Percentiles rank a stretch among this genome's conserved stretches.
Conservation (phyloP, 2,113 vertebrate species). For the Spheniscus mendiculus region DNA sequence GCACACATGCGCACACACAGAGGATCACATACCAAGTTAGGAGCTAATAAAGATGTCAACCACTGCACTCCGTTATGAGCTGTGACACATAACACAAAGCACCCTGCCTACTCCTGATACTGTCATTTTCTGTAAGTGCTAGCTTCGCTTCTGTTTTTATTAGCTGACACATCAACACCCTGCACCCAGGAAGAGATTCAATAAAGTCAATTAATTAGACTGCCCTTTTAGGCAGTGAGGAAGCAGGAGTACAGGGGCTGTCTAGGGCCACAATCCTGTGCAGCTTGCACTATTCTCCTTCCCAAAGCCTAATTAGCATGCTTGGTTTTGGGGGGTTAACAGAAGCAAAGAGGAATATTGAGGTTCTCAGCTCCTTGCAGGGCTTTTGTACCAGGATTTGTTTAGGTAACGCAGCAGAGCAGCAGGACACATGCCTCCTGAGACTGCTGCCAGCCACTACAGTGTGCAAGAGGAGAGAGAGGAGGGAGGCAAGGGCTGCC, state of each 20-base stretch:
- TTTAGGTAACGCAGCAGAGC: conserved; percentile 6
- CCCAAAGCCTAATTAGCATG: conserved; percentile 18
- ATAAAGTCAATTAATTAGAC: conserved; percentile 62
- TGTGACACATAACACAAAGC: conserved; percentile 32
- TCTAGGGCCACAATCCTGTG: not conserved
- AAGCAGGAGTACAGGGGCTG: not conserved
- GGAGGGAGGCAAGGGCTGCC: not conserved
- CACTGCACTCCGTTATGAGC: conserved; percentile 20
- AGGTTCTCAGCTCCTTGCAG: conserved; percentile 13
- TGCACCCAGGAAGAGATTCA: conserved; percentile 29
- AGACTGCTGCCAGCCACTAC: not conserved
- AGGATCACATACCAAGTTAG: not conserved
- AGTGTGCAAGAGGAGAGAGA: not conserved
- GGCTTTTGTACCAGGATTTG: conserved; percentile 23
- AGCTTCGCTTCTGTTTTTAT: conserved; percentile 35
- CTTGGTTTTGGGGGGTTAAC: not conserved
- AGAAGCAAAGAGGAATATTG: not conserved
- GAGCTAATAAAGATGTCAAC: conserved; percentile 62
- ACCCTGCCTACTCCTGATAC: conserved; percentile 24
- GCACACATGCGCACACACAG: fast-evolving
- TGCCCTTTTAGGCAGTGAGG: conserved; percentile 46
- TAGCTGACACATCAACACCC: conserved; percentile 55
- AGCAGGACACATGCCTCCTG: not conserved
- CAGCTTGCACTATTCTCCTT: not conserved
- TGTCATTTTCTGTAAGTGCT: conserved; percentile 43